Evolutionary conservation across 2,888 invertebrate genomes (phyloP).

Genomic region (Mamestra brassicae): DNA sequence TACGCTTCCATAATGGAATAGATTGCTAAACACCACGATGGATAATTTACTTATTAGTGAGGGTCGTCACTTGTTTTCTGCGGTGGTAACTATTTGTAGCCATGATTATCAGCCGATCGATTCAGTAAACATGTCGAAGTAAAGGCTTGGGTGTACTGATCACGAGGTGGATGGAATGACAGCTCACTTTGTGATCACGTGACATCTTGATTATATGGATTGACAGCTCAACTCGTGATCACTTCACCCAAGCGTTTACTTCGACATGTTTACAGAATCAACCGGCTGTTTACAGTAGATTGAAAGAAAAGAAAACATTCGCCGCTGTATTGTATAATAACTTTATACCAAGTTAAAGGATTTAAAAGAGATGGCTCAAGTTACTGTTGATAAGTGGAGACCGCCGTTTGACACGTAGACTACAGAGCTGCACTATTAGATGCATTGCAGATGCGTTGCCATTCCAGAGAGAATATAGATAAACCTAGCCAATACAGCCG

Average conservation of each 20-base stretch:
- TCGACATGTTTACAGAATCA: too few species aligned
- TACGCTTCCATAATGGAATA: slow-evolving; percentile 66
- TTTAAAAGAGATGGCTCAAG: too few species aligned
- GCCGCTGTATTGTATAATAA: background rate
- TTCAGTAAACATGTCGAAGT: too few species aligned
- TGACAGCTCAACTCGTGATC: too few species aligned
- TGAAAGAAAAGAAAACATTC: background rate
- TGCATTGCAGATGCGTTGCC: background rate
- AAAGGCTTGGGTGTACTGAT: too few species aligned
- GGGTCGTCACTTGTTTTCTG: slow-evolving; percentile 36
- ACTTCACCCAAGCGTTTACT: too few species aligned
- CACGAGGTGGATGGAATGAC: too few species aligned
- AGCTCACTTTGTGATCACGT: too few species aligned
- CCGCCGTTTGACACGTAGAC: background rate
- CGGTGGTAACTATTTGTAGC: slow-evolving; percentile 11
- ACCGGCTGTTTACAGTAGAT: background rate
- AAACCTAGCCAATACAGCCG: too few species aligned
- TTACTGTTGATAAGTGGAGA: background rate
- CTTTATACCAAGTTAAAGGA: background rate
- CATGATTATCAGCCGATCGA: background rate
- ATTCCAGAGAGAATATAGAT: too few species aligned
- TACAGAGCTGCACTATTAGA: background rate
- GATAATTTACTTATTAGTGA: slow-evolving; percentile 51
- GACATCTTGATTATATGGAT: too few species aligned
- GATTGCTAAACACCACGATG: slow-evolving; percentile 52